phyloP scores from a whole-genome alignment of 2,888 invertebrate species.

The Meghimatium bilineatum region DNA sequence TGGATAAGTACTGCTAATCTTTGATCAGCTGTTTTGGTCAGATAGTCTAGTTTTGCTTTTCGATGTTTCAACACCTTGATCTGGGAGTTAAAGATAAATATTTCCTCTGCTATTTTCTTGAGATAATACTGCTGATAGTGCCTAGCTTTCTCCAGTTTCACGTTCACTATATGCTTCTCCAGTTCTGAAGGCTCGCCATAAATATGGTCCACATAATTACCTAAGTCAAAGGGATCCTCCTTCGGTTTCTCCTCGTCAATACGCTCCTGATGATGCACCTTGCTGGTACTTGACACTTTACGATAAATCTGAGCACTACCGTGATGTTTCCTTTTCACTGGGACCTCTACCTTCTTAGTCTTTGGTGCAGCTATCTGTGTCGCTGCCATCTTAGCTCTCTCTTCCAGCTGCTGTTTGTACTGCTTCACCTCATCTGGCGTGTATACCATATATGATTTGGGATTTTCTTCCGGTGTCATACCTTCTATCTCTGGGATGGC shows the following conservation, averaged over 20 bases:
- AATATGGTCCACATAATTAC: slow-evolving; percentile 25
- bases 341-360: slow-evolving; percentile 27
- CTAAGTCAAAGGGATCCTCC: slow-evolving; percentile 27
- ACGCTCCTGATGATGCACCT: background rate
- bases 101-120: slow-evolving; percentile 26
- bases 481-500: slow-evolving; percentile 4
- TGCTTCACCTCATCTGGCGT: slow-evolving; percentile 25
- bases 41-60: slow-evolving; percentile 41
- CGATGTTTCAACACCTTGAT: slow-evolving; percentile 37
- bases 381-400: slow-evolving; percentile 21
- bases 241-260: slow-evolving; percentile 2
- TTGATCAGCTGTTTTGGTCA: slow-evolving; percentile 33
- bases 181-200: slow-evolving; percentile 16
- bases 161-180: background rate
- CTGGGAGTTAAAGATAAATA: slow-evolving; percentile 33
- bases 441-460: slow-evolving; percentile 20
- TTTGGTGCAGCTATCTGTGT: background rate
- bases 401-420: slow-evolving; percentile 27
- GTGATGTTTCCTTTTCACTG: slow-evolving; percentile 25
- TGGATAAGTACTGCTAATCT: slow-evolving; percentile 32
- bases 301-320: background rate
- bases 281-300: slow-evolving; percentile 15
- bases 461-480: slow-evolving; percentile 34
- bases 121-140: slow-evolving; percentile 34
- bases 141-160: slow-evolving; percentile 4